A percentile compares a stretch with the other conserved stretches of the same genome.
Conservation (phyloP, 1,140 invertebrate species). For the Cydia splendana region DNA sequence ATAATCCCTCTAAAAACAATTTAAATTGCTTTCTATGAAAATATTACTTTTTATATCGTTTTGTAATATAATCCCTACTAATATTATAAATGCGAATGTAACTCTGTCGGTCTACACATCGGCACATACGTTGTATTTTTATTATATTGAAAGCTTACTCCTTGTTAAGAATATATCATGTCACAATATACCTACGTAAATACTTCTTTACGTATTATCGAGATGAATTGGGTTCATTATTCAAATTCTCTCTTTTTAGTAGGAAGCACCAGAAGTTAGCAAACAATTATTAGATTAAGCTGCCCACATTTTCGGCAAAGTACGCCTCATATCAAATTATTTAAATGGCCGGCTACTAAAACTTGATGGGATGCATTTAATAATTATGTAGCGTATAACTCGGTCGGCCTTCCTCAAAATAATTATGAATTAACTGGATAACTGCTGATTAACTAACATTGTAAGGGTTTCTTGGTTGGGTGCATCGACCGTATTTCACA, state of each 20-base stretch:
- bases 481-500: too few relatives aligned
- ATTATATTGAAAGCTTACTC: too few relatives aligned
- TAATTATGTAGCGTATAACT: neutral
- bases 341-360: constrained; percentile 13
- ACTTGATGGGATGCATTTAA: neutral
- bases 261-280: neutral
- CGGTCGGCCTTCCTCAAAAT: neutral
- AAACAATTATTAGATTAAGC: constrained; percentile 30
- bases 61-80: neutral
- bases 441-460: neutral
- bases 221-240: neutral
- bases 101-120: too few relatives aligned
- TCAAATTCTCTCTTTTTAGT: neutral
- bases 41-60: too few relatives aligned
- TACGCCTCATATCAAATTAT: neutral
- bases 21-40: too few relatives aligned
- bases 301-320: neutral
- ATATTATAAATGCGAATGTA: too few relatives aligned
- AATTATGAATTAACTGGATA: neutral
- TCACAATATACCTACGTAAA: neutral
- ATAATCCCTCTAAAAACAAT: too few relatives aligned
- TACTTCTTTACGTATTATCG: neutral
- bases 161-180: too few relatives aligned
- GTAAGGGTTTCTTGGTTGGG: too few relatives aligned
- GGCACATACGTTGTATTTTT: neutral